Evolutionary conservation across 2,888 invertebrate species (phyloP).

Genomic region (Ctenicera cuprea): DNA sequence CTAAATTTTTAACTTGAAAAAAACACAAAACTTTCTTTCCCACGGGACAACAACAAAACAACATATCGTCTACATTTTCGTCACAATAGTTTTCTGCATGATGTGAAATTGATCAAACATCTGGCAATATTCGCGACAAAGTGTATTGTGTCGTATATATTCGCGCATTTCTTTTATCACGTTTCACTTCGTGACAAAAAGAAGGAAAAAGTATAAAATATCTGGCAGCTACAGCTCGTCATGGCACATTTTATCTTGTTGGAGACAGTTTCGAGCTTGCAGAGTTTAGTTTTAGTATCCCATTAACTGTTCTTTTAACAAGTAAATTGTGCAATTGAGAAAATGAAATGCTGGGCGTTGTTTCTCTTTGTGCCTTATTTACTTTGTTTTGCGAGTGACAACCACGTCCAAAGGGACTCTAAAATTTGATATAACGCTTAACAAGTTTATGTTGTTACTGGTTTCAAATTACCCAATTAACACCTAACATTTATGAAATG

Average conservation of each 20-base stretch:
- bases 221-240: conserved; percentile 23
- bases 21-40: neutral
- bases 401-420: neutral
- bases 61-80: conserved; percentile 19
- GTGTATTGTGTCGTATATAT: conserved; percentile 23
- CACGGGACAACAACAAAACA: neutral
- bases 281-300: conserved; percentile 20
- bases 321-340: conserved; percentile 13
- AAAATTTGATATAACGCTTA: neutral
- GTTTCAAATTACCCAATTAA: too few relatives aligned
- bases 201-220: conserved; percentile 24
- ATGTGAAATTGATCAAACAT: conserved; percentile 35
- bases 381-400: conserved; percentile 2
- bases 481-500: too few relatives aligned
- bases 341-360: neutral
- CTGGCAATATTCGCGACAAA: conserved; percentile 29
- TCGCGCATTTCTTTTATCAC: conserved; percentile 24
- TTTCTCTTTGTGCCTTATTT: conserved; percentile 14
- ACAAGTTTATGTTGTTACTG: too few relatives aligned
- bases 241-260: conserved; percentile 22
- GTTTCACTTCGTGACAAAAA: conserved; percentile 11
- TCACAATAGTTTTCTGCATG: conserved; percentile 19
- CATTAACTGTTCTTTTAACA: conserved; percentile 17
- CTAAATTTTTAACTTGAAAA: neutral
- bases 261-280: conserved; percentile 15